These are phyloP conservation scores for Morinoia aosen DNA, from an alignment of 2,888 invertebrate species.

Conservation along the genomic window DNA sequence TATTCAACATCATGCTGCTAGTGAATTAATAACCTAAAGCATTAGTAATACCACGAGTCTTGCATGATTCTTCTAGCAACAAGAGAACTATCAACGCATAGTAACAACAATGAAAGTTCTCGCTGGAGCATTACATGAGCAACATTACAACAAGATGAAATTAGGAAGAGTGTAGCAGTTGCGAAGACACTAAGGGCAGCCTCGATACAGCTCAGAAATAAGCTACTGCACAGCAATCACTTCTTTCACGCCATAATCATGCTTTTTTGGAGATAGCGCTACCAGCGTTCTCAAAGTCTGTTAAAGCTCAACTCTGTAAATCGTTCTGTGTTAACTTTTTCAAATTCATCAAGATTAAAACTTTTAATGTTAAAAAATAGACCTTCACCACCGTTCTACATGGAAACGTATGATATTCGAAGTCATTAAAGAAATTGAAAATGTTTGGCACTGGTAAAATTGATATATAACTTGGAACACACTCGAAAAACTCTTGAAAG, in stretches of 20 bases:
- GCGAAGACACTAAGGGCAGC: conserved; percentile 27
- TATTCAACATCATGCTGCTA: conserved; percentile 45
- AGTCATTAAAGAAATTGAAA: not conserved
- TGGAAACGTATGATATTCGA: not conserved
- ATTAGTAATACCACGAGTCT: conserved; percentile 35
- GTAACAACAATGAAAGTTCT: conserved; percentile 18
- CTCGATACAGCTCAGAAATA: conserved; percentile 13
- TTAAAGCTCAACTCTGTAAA: not conserved
- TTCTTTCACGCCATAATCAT: conserved; percentile 12
- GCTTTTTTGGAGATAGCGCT: not conserved
- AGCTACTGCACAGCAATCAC: conserved; percentile 10
- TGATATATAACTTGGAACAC: too few species aligned
- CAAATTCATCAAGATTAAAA: not conserved
- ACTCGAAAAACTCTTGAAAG: not conserved
- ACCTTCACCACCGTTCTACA: not conserved
- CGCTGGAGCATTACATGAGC: conserved; percentile 19
- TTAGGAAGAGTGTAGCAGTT: not conserved
- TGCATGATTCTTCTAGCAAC: conserved; percentile 6
- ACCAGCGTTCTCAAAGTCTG: not conserved
- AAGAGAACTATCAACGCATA: conserved; percentile 32
- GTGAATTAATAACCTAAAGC: conserved; percentile 29
- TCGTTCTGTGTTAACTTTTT: not conserved
- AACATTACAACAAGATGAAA: conserved; percentile 28
- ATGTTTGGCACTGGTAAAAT: too few species aligned
- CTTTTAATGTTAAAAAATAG: not conserved